A percentile compares a stretch with the other conserved stretches of the same genome.
phyloP scores from a whole-genome alignment of 2,888 invertebrate species.

The Leucoptera coffeella region DNA sequence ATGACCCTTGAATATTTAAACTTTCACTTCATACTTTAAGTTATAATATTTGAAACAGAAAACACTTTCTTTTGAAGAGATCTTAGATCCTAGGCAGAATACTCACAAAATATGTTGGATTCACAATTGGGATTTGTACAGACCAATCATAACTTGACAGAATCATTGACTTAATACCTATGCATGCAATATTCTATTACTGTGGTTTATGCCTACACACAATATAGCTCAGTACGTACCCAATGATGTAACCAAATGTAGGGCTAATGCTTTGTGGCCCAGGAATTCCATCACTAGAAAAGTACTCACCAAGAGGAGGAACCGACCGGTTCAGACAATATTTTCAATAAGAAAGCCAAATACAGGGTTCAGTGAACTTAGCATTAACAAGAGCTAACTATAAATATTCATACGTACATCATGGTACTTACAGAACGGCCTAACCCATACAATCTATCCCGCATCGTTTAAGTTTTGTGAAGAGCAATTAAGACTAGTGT shows the following conservation, averaged over 20 bases:
- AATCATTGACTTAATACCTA: no score
- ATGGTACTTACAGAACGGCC: slow-evolving; percentile 67
- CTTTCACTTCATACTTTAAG: no score
- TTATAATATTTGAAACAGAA: no score
- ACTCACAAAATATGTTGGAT: no score
- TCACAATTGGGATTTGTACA: no score
- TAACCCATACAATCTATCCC: slow-evolving; percentile 67
- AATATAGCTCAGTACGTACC: slow-evolving; percentile 46
- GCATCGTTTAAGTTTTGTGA: slow-evolving; percentile 60
- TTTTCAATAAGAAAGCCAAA: slow-evolving; percentile 35
- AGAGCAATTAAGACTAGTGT: slow-evolving; percentile 54
- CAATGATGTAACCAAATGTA: slow-evolving; percentile 34
- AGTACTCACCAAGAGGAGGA: slow-evolving; percentile 51
- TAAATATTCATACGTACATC: slow-evolving; percentile 63
- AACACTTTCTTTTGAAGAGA: no score
- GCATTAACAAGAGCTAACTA: slow-evolving; percentile 46
- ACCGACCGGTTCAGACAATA: no score
- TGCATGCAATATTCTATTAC: no score
- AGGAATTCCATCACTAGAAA: slow-evolving; percentile 34
- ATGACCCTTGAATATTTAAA: no score
- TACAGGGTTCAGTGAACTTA: slow-evolving; percentile 33
- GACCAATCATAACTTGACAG: no score
- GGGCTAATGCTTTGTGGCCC: slow-evolving; percentile 39
- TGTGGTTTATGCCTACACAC: no score
- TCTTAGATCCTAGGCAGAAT: no score